These are phyloP conservation scores for Oncorhynchus nerka DNA, from an alignment of 2,113 vertebrate genomes.

Conservation along the genomic window DNA sequence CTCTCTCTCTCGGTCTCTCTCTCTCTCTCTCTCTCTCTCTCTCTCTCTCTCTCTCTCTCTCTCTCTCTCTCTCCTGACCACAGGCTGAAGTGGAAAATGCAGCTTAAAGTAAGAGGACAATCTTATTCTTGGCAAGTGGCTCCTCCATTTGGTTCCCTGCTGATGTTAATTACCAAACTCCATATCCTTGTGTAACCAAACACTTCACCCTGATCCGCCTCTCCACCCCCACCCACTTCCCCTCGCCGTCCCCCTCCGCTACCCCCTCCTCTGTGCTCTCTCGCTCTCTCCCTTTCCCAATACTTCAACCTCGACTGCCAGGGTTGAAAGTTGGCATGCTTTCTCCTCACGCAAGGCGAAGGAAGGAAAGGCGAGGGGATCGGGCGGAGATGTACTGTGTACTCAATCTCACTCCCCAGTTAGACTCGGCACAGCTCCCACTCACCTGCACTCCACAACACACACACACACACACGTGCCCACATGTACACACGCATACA, in stretches of 20 bases:
- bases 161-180: conserved; percentile 53
- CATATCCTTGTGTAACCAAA: conserved; percentile 49
- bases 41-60: background rate
- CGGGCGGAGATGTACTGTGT: background rate
- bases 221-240: background rate
- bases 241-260: background rate
- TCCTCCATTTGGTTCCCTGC: conserved; percentile 27
- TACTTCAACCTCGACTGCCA: conserved; percentile 40
- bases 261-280: background rate
- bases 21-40: background rate
- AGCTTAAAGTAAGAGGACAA: conserved; percentile 22
- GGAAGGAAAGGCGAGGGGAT: background rate
- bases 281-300: conserved; percentile 18
- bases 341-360: conserved; percentile 46
- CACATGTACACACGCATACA: background rate
- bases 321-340: conserved; percentile 55
- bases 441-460: background rate
- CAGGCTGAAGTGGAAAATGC: conserved; percentile 26
- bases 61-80: background rate
- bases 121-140: conserved; percentile 35
- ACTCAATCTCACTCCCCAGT: background rate
- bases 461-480: background rate
- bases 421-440: background rate
- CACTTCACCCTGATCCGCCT: conserved; percentile 12
- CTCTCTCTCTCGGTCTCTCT: background rate